Base-by-base conservation (phyloP, 2,797 vertebrate genomes). In the Sardinella longiceps region DNA sequence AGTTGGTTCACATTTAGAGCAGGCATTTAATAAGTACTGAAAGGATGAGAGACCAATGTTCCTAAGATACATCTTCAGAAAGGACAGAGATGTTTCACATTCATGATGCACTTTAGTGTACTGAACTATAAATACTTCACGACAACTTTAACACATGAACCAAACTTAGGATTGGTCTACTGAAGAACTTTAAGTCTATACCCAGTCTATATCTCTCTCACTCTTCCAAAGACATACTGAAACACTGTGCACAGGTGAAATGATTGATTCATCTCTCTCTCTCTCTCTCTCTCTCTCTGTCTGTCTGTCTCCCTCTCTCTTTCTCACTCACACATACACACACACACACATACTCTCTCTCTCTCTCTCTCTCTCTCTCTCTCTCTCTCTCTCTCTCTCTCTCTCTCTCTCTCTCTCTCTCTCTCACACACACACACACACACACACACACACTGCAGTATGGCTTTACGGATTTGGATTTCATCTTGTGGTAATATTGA, bases 401-500 rank as follows among this genome's bases (percentile, higher is more conserved):
- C n/a, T n/a, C n/a, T n/a, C n/a, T n/a, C n/a, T n/a, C n/a, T n/a
- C n/a, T n/a, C n/a, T n/a, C n/a, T n/a, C n/a, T n/a, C n/a, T n/a
- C n/a, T n/a, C n/a, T n/a, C 63, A 70, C 28, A 14, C 63, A 30
- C 63, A 30, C 63, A 70, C 28, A 30, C 63, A 14, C 1, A 15
- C 14, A 37, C 28, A 15, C 28, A 70, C 60, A 66, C 60, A 30
- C 18, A 14, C 70, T 77, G 37, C 37, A 74, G 66, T 39, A 74
- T 43, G 37, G 70, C 30, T 33, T 23, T 77, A 23, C 43, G 70
- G 70, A 77, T 77, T 77, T 43, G 70, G 70, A 77, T 77, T 77
- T 77, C 70, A 77, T 77, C 70, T 77, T 11, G 70, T 39, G 37
- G 33, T 39, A 43, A 77, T 77, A 77, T 77, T 77, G 70, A 77